These are phyloP conservation scores for Arge pagana DNA, from an alignment of 2,888 invertebrate species.

Conservation along the genomic window DNA sequence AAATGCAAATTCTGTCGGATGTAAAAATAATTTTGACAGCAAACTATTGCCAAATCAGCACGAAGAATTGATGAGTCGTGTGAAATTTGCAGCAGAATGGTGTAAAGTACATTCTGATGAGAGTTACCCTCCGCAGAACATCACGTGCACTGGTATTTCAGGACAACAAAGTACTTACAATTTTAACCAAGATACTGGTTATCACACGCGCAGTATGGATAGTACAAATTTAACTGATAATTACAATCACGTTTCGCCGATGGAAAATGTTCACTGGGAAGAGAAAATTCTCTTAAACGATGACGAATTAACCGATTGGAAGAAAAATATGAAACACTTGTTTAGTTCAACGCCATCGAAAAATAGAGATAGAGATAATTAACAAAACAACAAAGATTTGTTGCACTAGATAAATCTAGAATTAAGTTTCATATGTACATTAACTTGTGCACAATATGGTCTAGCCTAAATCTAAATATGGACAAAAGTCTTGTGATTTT, in stretches of 20 bases:
- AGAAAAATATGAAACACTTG: constrained; percentile 43
- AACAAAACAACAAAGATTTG: no score
- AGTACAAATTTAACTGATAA: constrained; percentile 40
- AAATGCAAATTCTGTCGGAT: constrained; percentile 28
- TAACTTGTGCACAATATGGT: no score
- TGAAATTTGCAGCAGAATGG: constrained; percentile 31
- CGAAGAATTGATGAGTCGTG: constrained; percentile 26
- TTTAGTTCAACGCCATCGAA: constrained; percentile 53
- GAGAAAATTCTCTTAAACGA: constrained; percentile 38
- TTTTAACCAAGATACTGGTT: constrained; percentile 50
- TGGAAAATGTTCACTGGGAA: constrained; percentile 37
- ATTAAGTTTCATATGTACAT: no score
- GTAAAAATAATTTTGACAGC: constrained; percentile 21
- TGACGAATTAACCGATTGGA: constrained; percentile 46
- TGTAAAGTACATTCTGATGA: constrained; percentile 38
- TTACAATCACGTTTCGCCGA: constrained; percentile 35
- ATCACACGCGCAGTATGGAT: constrained; percentile 51
- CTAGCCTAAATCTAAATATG: no score
- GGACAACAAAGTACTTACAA: constrained; percentile 41
- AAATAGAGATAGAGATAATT: constrained; percentile 31
- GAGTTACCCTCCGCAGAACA: constrained; percentile 38
- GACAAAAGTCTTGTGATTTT: no score
- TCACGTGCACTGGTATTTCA: constrained; percentile 38
- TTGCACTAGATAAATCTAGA: no score
- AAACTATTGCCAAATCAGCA: constrained; percentile 5